Percentiles rank a stretch among this genome's conserved stretches.
Conservation (phyloP, 2,113 vertebrate genomes). For the Aix galericulata region DNA sequence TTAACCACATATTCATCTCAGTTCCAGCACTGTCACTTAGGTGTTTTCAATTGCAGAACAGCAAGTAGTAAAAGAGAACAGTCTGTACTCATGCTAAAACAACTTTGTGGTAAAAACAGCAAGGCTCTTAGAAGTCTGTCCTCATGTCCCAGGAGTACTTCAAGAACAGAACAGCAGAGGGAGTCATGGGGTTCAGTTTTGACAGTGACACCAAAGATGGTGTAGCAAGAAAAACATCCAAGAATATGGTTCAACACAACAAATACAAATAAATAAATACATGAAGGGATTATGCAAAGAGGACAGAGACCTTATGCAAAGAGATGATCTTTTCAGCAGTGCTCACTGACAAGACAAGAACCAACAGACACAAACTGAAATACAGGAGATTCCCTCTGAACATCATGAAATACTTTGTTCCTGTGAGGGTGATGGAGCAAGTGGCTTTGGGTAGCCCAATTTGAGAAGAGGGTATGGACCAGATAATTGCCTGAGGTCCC, state of each 20-base stretch:
- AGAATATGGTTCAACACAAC: not conserved
- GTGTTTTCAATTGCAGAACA: not conserved
- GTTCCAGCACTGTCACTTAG: not conserved
- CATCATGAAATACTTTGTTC: not conserved
- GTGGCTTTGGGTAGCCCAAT: not conserved
- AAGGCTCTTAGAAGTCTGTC: not conserved
- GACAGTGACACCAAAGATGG: not conserved
- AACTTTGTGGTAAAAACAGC: not conserved
- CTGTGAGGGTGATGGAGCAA: not conserved
- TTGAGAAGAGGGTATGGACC: not conserved
- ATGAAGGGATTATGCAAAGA: not conserved
- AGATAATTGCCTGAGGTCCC: not conserved
- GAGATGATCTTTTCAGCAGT: not conserved
- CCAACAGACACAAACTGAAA: not conserved
- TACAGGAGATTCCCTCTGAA: not conserved
- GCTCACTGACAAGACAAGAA: not conserved
- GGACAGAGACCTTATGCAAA: not conserved
- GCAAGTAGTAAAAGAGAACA: not conserved
- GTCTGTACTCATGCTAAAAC: not conserved
- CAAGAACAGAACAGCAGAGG: not conserved
- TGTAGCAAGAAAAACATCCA: not conserved
- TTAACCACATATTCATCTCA: not conserved
- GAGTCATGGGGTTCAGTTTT: not conserved
- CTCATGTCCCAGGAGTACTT: not conserved
- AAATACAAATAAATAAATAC: not conserved